Percentiles rank a stretch among this genome's conserved stretches.
Conservation (phyloP, 1,140 invertebrate species). For the Aplysia californica region DNA sequence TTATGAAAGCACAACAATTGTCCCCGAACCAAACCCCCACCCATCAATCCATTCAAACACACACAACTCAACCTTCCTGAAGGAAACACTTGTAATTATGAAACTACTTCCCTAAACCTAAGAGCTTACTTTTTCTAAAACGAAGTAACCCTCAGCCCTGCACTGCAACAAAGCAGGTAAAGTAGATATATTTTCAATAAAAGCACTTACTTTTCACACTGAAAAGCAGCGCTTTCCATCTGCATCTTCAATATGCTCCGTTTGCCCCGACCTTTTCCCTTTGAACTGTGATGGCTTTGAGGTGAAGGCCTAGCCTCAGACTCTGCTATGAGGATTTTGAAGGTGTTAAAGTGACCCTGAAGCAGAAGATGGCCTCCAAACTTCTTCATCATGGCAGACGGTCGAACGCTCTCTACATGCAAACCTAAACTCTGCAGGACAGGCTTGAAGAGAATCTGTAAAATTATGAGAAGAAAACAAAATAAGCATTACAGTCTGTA, state of each 20-base stretch:
- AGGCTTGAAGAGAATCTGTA: conserved; percentile 63
- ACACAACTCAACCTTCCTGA: too few relatives aligned
- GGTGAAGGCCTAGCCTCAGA: conserved; percentile 42
- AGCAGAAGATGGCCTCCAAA: conserved; percentile 91
- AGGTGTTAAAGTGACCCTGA: conserved; percentile 76
- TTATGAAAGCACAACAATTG: too few relatives aligned
- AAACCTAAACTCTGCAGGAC: conserved; percentile 64
- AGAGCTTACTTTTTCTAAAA: too few relatives aligned
- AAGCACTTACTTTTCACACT: conserved; percentile 92
- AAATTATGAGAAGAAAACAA: not conserved
- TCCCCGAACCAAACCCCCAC: not conserved
- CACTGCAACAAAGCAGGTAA: too few relatives aligned
- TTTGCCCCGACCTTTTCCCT: conserved; percentile 51
- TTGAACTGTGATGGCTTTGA: conserved; percentile 30
- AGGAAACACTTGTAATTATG: too few relatives aligned
- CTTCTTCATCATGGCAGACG: conserved; percentile 73
- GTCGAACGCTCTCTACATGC: conserved; percentile 63
- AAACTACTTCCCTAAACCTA: too few relatives aligned
- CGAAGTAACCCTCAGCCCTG: too few relatives aligned
- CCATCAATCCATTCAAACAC: conserved; percentile 55
- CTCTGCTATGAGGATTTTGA: conserved; percentile 89
- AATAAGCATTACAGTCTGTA: not conserved
- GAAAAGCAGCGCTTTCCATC: conserved; percentile 86
- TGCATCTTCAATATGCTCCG: conserved; percentile 35
- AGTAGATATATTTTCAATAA: too few relatives aligned